Conservation (phyloP, 1,140 invertebrate species). For the Archegozetes longisetosus region DNA sequence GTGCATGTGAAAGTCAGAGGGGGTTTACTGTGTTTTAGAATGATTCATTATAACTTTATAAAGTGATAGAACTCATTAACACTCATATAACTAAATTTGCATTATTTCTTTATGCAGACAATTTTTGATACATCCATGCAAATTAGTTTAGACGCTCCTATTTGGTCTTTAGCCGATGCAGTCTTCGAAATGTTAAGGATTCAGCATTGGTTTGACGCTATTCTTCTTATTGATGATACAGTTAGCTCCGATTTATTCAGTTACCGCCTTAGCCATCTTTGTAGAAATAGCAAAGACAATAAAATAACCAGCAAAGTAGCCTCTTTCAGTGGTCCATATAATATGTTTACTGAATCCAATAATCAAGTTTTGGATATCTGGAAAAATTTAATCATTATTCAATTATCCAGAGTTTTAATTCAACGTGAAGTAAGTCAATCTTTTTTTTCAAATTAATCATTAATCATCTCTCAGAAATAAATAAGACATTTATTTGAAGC, state of each 20-base stretch:
- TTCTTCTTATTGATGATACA: constrained; percentile 17
- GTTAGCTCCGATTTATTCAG: constrained; percentile 15
- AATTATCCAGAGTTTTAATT: neutral
- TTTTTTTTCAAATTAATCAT: too few species aligned
- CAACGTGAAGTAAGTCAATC: constrained; percentile 4
- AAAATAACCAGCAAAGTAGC: neutral
- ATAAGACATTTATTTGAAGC: too few species aligned
- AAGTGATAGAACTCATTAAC: too few species aligned
- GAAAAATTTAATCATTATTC: constrained; percentile 7
- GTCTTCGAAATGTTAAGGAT: constrained; percentile 12
- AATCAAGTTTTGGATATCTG: neutral
- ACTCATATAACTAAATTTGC: too few species aligned
- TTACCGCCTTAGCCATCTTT: constrained; percentile 10
- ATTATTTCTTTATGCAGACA: neutral
- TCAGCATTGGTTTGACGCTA: constrained; percentile 19
- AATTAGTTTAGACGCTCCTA: constrained; percentile 16
- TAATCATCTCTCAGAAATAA: too few species aligned
- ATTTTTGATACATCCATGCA: neutral
- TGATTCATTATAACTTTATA: too few species aligned
- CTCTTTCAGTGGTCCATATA: neutral
- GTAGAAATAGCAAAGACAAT: neutral
- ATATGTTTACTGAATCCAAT: neutral
- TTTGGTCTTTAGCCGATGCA: constrained; percentile 17
- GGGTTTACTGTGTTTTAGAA: too few species aligned
- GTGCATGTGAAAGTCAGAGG: too few species aligned